Conservation (phyloP, 2,888 invertebrate species). For the Diaphora mendica region DNA sequence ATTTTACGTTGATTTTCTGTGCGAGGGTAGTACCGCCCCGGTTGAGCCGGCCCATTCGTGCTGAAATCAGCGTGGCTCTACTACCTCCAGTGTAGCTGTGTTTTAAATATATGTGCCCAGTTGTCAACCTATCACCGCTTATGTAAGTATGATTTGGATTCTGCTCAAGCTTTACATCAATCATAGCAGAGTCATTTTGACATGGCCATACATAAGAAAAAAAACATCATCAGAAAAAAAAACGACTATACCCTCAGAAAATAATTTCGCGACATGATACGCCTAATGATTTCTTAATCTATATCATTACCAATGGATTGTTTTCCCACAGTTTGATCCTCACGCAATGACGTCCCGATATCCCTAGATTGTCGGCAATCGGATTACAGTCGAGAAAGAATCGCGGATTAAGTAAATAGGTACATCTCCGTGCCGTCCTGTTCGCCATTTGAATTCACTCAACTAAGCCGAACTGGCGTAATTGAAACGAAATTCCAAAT, state of each 20-base stretch:
- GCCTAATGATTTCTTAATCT: not conserved
- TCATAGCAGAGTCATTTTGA: too few relatives aligned
- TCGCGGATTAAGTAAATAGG: slow-evolving; percentile 70
- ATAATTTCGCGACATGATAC: not conserved
- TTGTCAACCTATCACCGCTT: too few relatives aligned
- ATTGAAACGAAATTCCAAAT: slow-evolving; percentile 76
- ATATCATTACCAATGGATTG: slow-evolving; percentile 14
- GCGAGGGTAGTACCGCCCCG: too few relatives aligned
- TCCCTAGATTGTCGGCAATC: slow-evolving; percentile 53
- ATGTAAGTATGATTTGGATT: too few relatives aligned
- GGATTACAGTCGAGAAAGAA: slow-evolving; percentile 63
- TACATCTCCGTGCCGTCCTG: slow-evolving; percentile 55
- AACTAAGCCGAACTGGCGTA: slow-evolving; percentile 63
- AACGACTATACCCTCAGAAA: not conserved
- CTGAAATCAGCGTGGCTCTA: too few relatives aligned
- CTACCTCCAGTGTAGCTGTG: too few relatives aligned
- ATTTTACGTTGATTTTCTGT: too few relatives aligned
- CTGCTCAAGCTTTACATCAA: too few relatives aligned
- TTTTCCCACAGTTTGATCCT: slow-evolving; percentile 13
- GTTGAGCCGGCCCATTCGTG: too few relatives aligned
- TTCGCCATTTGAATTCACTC: slow-evolving; percentile 69
- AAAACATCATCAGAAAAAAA: too few relatives aligned
- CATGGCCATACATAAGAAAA: too few relatives aligned
- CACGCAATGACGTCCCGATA: slow-evolving; percentile 33
- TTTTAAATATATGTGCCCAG: too few relatives aligned